phyloP scores from a whole-genome alignment of 2,888 invertebrate species.

The Eurois occulta region DNA sequence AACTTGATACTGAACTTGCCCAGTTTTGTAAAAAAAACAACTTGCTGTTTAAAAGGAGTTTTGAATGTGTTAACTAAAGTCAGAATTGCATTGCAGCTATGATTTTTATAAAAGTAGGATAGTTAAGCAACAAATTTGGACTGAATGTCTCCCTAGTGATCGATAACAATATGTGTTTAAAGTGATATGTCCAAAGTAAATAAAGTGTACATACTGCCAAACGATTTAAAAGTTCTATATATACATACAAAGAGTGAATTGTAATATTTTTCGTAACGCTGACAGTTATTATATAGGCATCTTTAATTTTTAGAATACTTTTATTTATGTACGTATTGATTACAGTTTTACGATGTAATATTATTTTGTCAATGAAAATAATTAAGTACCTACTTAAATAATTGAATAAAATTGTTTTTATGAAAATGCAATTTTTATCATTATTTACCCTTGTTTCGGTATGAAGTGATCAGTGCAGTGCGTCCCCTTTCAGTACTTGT shows the following conservation, averaged over 20 bases:
- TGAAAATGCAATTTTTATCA: conserved; percentile 41
- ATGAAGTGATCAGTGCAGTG: neutral
- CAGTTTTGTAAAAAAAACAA: conserved; percentile 15
- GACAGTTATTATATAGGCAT: conserved; percentile 60
- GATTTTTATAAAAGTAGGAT: conserved; percentile 55
- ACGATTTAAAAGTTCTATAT: conserved; percentile 67
- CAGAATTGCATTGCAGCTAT: conserved; percentile 32
- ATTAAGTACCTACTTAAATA: conserved; percentile 62
- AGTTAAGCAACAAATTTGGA: conserved; percentile 64
- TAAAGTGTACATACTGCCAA: conserved; percentile 69
- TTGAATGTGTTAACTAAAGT: conserved; percentile 8
- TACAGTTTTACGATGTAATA: conserved; percentile 64
- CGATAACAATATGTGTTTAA: conserved; percentile 65
- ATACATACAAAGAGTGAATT: conserved; percentile 67
- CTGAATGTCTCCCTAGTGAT: conserved; percentile 69
- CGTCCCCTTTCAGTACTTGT: neutral
- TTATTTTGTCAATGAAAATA: conserved; percentile 64
- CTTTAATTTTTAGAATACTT: conserved; percentile 64
- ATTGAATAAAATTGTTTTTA: conserved; percentile 68
- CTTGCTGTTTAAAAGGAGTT: conserved; percentile 11
- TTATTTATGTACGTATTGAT: conserved; percentile 66
- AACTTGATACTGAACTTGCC: conserved; percentile 4
- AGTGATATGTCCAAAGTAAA: conserved; percentile 68
- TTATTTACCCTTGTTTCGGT: neutral
- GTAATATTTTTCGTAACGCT: conserved; percentile 70